phyloP scores from a whole-genome alignment of 2,888 invertebrate species.

The Lithophane ornitopus region DNA sequence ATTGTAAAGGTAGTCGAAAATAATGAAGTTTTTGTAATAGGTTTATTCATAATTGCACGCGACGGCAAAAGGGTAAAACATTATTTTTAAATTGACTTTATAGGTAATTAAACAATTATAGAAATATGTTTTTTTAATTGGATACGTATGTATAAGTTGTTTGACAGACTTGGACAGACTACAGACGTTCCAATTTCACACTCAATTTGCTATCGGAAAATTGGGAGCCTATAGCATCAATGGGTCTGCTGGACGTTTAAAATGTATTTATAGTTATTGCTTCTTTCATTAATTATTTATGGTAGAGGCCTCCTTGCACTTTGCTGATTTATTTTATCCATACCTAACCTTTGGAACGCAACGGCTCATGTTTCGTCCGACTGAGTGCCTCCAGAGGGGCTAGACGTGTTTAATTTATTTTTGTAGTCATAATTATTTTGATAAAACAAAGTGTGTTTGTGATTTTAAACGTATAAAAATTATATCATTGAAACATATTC shows the following conservation, averaged over 20 bases:
- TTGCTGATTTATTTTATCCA: not conserved
- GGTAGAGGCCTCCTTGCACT: not conserved
- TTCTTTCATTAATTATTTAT: slow-evolving; percentile 7
- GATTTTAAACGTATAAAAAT: not conserved
- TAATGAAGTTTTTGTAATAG: slow-evolving; percentile 26
- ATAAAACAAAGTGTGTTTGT: not conserved
- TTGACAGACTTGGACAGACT: slow-evolving; percentile 17
- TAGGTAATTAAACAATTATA: not conserved
- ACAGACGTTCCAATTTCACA: slow-evolving; percentile 45
- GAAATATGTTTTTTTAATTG: slow-evolving; percentile 6
- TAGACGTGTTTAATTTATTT: not conserved
- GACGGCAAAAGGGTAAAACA: not conserved
- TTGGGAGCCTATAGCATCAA: slow-evolving; percentile 5
- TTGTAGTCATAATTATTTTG: not conserved
- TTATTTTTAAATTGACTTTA: not conserved
- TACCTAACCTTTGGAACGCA: not conserved
- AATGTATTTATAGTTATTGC: not conserved
- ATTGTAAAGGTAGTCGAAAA: slow-evolving; percentile 26
- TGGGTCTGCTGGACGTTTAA: not conserved
- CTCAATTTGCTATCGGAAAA: slow-evolving; percentile 41
- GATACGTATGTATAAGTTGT: slow-evolving; percentile 11
- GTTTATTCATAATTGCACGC: slow-evolving; percentile 40
- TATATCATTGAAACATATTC: slow-evolving; percentile 12
- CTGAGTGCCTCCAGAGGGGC: not conserved
- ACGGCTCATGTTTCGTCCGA: too few species aligned